phyloP scores from a whole-genome alignment of 2,888 invertebrate species.

The Brachypalpus laphriformis region DNA sequence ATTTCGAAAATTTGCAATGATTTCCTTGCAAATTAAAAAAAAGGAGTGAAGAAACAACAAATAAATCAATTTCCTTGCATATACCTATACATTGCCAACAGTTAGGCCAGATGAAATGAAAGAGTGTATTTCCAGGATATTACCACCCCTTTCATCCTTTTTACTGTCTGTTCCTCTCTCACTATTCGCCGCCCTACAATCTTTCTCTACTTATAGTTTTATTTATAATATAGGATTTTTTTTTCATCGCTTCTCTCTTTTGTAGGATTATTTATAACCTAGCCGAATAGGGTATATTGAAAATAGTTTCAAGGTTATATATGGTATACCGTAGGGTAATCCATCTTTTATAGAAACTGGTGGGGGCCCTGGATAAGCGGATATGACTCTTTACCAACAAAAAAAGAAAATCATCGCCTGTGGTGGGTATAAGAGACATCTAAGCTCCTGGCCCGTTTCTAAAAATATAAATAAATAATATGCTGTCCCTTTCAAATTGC shows the following conservation, averaged over 20 bases:
- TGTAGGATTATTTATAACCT: neutral
- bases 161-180: neutral
- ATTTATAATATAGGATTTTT: neutral
- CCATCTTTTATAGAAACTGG: too few species aligned
- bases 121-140: neutral
- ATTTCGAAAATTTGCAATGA: neutral
- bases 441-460: too few species aligned
- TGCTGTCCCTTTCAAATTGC: too few species aligned
- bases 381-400: too few species aligned
- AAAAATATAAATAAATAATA: too few species aligned
- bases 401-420: too few species aligned
- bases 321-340: too few species aligned
- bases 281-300: neutral
- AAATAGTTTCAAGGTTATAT: neutral
- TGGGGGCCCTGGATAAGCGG: too few species aligned
- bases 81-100: neutral
- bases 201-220: neutral
- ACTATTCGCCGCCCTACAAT: neutral
- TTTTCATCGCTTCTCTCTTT: neutral
- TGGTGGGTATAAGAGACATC: too few species aligned
- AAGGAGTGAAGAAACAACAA: too few species aligned
- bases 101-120: slow-evolving; percentile 20
- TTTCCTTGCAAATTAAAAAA: neutral
- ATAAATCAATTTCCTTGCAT: slow-evolving; percentile 7
- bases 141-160: neutral